A percentile compares a stretch with the other conserved stretches of the same genome.
Conservation (phyloP, 92 coral and sea anemone genomes). For the Porites rus region DNA sequence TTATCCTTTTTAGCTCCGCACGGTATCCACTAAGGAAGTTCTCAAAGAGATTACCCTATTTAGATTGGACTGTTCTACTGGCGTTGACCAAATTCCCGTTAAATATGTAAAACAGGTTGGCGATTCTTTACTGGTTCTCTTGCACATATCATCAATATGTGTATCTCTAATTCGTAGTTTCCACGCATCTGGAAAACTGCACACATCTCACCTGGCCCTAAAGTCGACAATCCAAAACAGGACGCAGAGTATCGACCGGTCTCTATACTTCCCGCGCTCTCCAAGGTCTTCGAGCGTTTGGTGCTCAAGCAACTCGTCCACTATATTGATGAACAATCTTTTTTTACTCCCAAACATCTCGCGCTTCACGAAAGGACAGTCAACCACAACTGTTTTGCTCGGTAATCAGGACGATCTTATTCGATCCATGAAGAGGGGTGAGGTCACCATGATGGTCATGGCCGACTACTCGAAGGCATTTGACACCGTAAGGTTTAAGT, state of each 20-base stretch:
- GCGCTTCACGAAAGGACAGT: too few relatives aligned
- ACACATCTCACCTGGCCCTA: conserved; percentile 54
- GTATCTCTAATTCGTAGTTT: conserved; percentile 20
- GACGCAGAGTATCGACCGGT: conserved; percentile 52
- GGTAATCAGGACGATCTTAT: too few relatives aligned
- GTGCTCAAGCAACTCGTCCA: background rate
- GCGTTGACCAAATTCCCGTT: too few relatives aligned
- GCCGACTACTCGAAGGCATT: too few relatives aligned
- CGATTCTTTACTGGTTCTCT: conserved; percentile 14
- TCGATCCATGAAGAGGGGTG: too few relatives aligned
- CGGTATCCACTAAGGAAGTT: conserved; percentile 36
- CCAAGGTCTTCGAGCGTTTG: conserved; percentile 43
- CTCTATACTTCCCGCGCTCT: conserved; percentile 50
- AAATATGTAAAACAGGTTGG: too few relatives aligned
- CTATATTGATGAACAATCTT: too few relatives aligned
- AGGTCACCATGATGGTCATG: too few relatives aligned
- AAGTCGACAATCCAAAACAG: conserved; percentile 32
- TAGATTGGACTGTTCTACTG: conserved; percentile 54
- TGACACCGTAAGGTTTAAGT: conserved; percentile 29
- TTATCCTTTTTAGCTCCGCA: conserved; percentile 15
- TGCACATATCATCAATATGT: background rate
- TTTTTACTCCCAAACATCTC: too few relatives aligned
- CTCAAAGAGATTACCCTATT: conserved; percentile 22
- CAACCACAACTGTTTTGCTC: too few relatives aligned
- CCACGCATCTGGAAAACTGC: conserved; percentile 1